Evolutionary conservation across 64 coral and sea anemone species (phyloP).

Genomic region (Trachythela sp.): DNA sequence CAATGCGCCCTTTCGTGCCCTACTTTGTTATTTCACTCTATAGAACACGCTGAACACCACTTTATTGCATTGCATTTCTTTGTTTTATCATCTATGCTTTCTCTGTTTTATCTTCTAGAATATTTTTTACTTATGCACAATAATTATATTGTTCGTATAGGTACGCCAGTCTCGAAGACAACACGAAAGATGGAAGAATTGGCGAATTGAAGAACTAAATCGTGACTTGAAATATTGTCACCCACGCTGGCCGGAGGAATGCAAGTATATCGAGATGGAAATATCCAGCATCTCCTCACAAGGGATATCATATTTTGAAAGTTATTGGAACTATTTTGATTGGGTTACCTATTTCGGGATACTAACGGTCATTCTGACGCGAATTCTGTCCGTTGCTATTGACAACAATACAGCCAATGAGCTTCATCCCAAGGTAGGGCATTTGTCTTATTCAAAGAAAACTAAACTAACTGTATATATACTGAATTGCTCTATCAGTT

Average conservation of each 20-base stretch:
- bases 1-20: too few species aligned
- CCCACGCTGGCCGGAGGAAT: slow-evolving; percentile 91
- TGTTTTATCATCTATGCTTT: too few species aligned
- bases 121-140: too few species aligned
- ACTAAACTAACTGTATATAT: too few species aligned
- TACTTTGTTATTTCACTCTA: too few species aligned
- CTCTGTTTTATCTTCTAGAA: too few species aligned
- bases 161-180: slow-evolving; percentile 55
- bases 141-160: slow-evolving; percentile 42
- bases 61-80: too few species aligned
- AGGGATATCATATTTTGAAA: slow-evolving; percentile 94
- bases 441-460: background rate
- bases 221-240: slow-evolving; percentile 90
- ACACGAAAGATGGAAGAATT: slow-evolving; percentile 66
- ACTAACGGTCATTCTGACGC: slow-evolving; percentile 60
- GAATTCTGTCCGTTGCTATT: slow-evolving; percentile 55
- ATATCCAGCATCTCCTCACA: slow-evolving; percentile 56
- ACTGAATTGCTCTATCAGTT: too few species aligned
- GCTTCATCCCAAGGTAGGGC: slow-evolving; percentile 58
- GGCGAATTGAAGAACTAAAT: slow-evolving; percentile 65
- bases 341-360: slow-evolving; percentile 94
- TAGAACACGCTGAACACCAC: too few species aligned
- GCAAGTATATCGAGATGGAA: slow-evolving; percentile 96
- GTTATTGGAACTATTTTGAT: slow-evolving; percentile 98
- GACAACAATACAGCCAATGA: slow-evolving; percentile 27